These are phyloP conservation scores for Athalia cordata DNA, from an alignment of 2,888 invertebrate genomes.

Conservation along the genomic window DNA sequence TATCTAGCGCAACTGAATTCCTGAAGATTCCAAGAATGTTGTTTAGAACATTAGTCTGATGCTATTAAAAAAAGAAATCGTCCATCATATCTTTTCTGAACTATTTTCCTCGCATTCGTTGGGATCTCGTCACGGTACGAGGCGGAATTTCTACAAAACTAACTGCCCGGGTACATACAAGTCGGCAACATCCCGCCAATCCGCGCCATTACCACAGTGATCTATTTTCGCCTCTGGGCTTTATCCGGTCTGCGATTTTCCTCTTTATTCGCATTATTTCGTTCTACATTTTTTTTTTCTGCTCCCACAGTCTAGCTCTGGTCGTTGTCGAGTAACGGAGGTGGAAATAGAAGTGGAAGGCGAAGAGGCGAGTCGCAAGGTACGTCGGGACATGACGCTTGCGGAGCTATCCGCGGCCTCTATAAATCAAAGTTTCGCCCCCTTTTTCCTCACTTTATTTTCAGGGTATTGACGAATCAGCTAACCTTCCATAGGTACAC, in stretches of 20 bases:
- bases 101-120: background rate
- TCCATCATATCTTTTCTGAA: background rate
- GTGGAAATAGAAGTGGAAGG: background rate
- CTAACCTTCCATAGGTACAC: constrained; percentile 49
- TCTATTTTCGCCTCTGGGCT: constrained; percentile 37
- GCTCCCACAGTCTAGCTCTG: background rate
- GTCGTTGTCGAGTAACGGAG: constrained; percentile 6
- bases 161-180: constrained; percentile 17
- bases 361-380: constrained; percentile 17
- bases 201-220: constrained; percentile 41
- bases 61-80: background rate
- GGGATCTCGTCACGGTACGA: constrained; percentile 18
- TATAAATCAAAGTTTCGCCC: constrained; percentile 60
- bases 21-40: constrained; percentile 10
- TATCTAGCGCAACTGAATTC: constrained; percentile 5
- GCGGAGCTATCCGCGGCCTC: constrained; percentile 42
- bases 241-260: constrained; percentile 11
- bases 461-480: constrained; percentile 49
- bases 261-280: constrained; percentile 35
- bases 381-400: constrained; percentile 35
- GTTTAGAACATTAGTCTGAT: background rate
- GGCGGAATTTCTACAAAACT: constrained; percentile 11
- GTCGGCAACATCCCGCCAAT: constrained; percentile 5
- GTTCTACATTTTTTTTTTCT: constrained; percentile 14
- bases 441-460: constrained; percentile 47